Percentiles rank a stretch among this genome's conserved stretches.
Conservation (phyloP, 2,888 invertebrate genomes). For the Chrysodeixis includens region DNA sequence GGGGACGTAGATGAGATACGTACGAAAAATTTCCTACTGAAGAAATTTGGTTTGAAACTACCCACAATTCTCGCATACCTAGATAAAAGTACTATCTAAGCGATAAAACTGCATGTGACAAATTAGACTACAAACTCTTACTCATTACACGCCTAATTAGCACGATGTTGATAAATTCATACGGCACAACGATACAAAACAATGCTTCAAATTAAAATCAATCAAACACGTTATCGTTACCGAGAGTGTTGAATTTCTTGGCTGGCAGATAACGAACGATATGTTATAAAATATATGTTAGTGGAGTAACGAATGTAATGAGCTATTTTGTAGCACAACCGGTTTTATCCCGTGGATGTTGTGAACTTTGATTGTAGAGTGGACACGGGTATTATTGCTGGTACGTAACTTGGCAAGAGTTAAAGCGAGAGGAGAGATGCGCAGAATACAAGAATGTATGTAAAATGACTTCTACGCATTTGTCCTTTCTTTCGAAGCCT, state of each 20-base stretch:
- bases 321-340: slow-evolving; percentile 49
- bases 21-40: neutral
- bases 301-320: slow-evolving; percentile 58
- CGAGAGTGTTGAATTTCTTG: slow-evolving; percentile 51
- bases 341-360: slow-evolving; percentile 33
- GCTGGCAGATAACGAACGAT: slow-evolving; percentile 56
- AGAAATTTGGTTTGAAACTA: neutral
- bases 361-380: slow-evolving; percentile 44
- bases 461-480: no score
- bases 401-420: neutral
- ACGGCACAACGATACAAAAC: neutral
- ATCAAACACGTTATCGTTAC: slow-evolving; percentile 25
- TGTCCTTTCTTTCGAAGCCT: no score
- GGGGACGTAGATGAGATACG: neutral
- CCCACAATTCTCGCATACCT: neutral
- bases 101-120: neutral
- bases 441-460: no score
- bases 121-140: neutral
- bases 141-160: neutral
- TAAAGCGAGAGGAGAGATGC: no score
- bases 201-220: neutral
- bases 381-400: slow-evolving; percentile 4
- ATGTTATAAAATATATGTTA: slow-evolving; percentile 59
- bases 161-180: neutral
- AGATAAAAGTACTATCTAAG: neutral